Conservation (phyloP, 2,888 invertebrate species). For the Tetragonula carbonaria region DNA sequence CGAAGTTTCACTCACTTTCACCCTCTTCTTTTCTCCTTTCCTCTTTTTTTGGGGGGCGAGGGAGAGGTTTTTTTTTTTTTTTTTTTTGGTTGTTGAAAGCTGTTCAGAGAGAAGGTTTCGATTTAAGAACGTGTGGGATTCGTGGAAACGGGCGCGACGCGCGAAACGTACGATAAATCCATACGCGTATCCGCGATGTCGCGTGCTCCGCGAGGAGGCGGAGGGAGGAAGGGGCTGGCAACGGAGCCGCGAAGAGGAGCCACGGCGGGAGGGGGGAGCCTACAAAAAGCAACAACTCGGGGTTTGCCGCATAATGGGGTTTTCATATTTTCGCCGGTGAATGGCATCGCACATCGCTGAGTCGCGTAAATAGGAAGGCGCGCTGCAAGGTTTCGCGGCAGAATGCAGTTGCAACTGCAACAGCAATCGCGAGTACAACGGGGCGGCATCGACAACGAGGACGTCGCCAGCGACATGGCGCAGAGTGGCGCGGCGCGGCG, state of each 20-base stretch:
- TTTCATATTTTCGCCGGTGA: slow-evolving; percentile 77
- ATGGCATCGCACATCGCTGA: slow-evolving; percentile 81
- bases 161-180: slow-evolving; percentile 73
- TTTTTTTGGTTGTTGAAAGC: no score
- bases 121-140: not conserved
- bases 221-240: not conserved
- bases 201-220: slow-evolving; percentile 37
- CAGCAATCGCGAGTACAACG: slow-evolving; percentile 61
- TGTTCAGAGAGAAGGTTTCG: not conserved
- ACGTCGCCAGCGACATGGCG: slow-evolving; percentile 14
- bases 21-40: not conserved
- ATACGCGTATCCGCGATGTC: slow-evolving; percentile 57
- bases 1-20: not conserved
- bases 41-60: no score
- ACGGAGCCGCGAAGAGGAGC: not conserved
- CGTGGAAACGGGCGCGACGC: not conserved
- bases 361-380: slow-evolving; percentile 77
- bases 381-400: slow-evolving; percentile 51
- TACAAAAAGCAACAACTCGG: slow-evolving; percentile 63
- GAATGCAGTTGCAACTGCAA: slow-evolving; percentile 49
- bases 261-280: not conserved
- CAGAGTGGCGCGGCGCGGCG: not conserved
- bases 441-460: slow-evolving; percentile 46
- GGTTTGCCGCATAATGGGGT: slow-evolving; percentile 73
- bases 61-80: no score